A percentile compares a stretch with the other conserved stretches of the same genome.
Evolutionary conservation across 2,797 vertebrate genomes (phyloP).

Genomic region (Vespertilio murinus): DNA sequence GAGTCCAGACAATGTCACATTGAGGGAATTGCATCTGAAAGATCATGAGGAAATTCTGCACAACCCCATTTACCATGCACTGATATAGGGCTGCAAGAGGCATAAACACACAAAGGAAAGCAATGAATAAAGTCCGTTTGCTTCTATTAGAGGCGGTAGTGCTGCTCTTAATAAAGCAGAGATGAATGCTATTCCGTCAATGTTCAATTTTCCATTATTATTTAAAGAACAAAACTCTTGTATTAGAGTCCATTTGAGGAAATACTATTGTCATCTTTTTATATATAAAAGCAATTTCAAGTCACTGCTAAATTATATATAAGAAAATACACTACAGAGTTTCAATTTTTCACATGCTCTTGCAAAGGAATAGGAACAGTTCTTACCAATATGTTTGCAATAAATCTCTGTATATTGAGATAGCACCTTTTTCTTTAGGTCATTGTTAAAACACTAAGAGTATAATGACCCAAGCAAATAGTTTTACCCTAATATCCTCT

Average conservation of each 20-base stretch:
- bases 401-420: conserved; percentile 41
- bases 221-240: conserved; percentile 51
- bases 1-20: background rate
- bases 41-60: background rate
- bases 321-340: conserved; percentile 55
- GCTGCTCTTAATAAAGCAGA: conserved; percentile 41
- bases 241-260: conserved; percentile 57
- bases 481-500: background rate
- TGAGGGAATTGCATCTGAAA: background rate
- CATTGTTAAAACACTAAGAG: conserved; percentile 29
- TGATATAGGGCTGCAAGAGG: background rate
- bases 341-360: conserved; percentile 50
- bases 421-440: conserved; percentile 42
- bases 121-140: background rate
- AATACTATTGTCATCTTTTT: conserved; percentile 57
- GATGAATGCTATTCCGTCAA: conserved; percentile 12
- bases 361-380: conserved; percentile 33
- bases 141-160: background rate
- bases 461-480: conserved; percentile 45
- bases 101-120: background rate
- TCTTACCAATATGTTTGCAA: conserved; percentile 40
- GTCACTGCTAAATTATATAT: conserved; percentile 63
- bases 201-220: conserved; percentile 60
- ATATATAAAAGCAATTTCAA: conserved; percentile 67
- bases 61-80: background rate